phyloP scores from a whole-genome alignment of 2,888 invertebrate species.

The Nomada ferruginata region DNA sequence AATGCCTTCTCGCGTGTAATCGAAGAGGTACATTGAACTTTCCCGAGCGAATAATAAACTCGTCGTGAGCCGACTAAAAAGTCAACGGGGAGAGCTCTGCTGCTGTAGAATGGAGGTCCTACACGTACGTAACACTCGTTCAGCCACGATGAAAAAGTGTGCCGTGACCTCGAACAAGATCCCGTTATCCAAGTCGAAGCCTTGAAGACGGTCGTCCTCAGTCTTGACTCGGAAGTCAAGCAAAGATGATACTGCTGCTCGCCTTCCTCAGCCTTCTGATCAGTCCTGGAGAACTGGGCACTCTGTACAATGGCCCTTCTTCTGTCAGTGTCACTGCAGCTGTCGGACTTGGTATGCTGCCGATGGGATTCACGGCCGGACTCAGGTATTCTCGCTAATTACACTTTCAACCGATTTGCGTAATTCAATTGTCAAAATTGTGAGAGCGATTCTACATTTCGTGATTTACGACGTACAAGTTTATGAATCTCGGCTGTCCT shows the following conservation, averaged over 20 bases:
- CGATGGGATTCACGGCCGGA: slow-evolving; percentile 76
- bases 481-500: too few relatives aligned
- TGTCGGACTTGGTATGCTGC: slow-evolving; percentile 72
- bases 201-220: slow-evolving; percentile 78
- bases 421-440: not conserved
- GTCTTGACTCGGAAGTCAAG: slow-evolving; percentile 82
- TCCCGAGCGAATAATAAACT: slow-evolving; percentile 63
- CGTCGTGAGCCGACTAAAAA: slow-evolving; percentile 62
- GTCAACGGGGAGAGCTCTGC: slow-evolving; percentile 34
- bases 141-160: slow-evolving; percentile 76
- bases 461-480: too few relatives aligned
- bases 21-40: slow-evolving; percentile 68
- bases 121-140: slow-evolving; percentile 42
- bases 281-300: slow-evolving; percentile 72
- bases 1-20: slow-evolving; percentile 14
- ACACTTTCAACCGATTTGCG: not conserved
- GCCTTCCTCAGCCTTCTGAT: slow-evolving; percentile 75
- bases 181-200: slow-evolving; percentile 79
- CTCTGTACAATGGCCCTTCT: slow-evolving; percentile 69
- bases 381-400: slow-evolving; percentile 75
- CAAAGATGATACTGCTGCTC: slow-evolving; percentile 80
- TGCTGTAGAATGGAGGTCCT: not conserved
- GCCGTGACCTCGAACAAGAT: slow-evolving; percentile 83
- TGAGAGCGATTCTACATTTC: too few relatives aligned
- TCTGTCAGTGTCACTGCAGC: slow-evolving; percentile 68